A percentile compares a stretch with the other conserved stretches of the same genome.
These are phyloP conservation scores for Caenorhabditis becei DNA, from an alignment of 2,888 invertebrate species.

Conservation along the genomic window DNA sequence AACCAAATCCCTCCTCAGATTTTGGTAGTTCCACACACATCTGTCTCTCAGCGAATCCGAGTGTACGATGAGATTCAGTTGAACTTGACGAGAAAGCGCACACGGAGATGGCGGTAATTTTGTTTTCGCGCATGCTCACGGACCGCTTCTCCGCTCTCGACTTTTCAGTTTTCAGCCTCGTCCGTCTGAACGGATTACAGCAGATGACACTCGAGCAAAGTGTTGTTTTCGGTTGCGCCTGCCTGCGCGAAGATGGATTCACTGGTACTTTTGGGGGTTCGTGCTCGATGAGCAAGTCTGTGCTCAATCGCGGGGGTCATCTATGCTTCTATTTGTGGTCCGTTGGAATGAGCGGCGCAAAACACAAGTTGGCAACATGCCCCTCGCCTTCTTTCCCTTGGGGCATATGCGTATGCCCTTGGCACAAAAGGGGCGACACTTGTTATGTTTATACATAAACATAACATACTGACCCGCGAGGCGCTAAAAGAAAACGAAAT, in stretches of 20 bases:
- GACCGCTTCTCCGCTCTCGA: not conserved
- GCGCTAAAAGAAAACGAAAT: not conserved
- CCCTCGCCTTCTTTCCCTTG: slow-evolving; percentile 31
- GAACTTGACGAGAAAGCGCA: slow-evolving; percentile 11
- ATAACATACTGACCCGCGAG: slow-evolving; percentile 42
- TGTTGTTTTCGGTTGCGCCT: slow-evolving; percentile 26
- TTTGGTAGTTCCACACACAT: too few relatives aligned
- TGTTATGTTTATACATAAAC: slow-evolving; percentile 50
- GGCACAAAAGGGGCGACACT: slow-evolving; percentile 44
- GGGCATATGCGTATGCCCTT: slow-evolving; percentile 57
- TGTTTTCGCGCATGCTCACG: slow-evolving; percentile 16
- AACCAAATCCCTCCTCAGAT: too few relatives aligned
- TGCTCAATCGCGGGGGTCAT: slow-evolving; percentile 15
- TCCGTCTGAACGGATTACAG: slow-evolving; percentile 47
- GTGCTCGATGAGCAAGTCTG: slow-evolving; percentile 28
- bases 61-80: slow-evolving; percentile 4
- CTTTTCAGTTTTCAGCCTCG: slow-evolving; percentile 23
- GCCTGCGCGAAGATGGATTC: slow-evolving; percentile 30
- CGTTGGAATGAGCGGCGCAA: slow-evolving; percentile 21
- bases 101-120: slow-evolving; percentile 26
- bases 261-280: slow-evolving; percentile 46
- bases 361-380: slow-evolving; percentile 46
- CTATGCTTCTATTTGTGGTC: slow-evolving; percentile 32
- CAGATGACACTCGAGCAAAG: slow-evolving; percentile 37
- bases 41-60: not conserved